Evolutionary conservation across 1,140 invertebrate genomes (phyloP), one percentile per base, ranked within the genome.

Genomic region (Mamestra configurata): DNA sequence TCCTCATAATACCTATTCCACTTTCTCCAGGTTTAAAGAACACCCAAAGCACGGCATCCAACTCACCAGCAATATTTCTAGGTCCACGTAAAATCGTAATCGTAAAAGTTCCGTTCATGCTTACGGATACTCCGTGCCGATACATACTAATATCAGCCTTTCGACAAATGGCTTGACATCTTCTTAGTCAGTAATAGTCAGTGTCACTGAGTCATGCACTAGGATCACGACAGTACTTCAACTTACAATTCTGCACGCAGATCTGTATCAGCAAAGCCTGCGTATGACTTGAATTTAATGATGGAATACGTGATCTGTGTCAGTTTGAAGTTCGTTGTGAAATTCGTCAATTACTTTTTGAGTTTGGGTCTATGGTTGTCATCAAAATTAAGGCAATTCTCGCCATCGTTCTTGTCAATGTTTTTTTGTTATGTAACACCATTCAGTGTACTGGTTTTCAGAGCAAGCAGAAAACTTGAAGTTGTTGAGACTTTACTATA

Each of bases 171-270:
- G 1, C n/a, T 66, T 13, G 18, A 40, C 59, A 64, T 70, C 40
- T 49, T 27, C 55, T 76, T 76, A 76, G 40, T 43, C 61, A 64
- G 31, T 53, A n/a, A n/a, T n/a, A n/a, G n/a, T n/a, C n/a, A n/a
- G 24, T 20, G 11, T 40, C 37, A 51, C 59, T 80, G 31, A 80
- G 11, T 70, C 61, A 76, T 37, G 35, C 43, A 18, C 7, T 31
- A 13, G 6, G 64, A 57, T 66, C 75, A 68, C 55, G 27, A 37
- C 46, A 75, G 49, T 13, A 37, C 10, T 15, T 8, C 15, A 53
- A 72, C 18, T 77, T 77, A 40, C 27, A 55, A 77, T 77, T 77
- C 76, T 53, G 18, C 43, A n/a, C 46, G 64, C 76, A 55, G 59
- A 68, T 22, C n/a, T 53, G 31, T 68, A 77, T 77, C 61, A 51